Percentiles rank a stretch among this genome's conserved stretches.
These are phyloP conservation scores for Urocolius indicus DNA, from an alignment of 2,113 vertebrate species.

Conservation along the genomic window DNA sequence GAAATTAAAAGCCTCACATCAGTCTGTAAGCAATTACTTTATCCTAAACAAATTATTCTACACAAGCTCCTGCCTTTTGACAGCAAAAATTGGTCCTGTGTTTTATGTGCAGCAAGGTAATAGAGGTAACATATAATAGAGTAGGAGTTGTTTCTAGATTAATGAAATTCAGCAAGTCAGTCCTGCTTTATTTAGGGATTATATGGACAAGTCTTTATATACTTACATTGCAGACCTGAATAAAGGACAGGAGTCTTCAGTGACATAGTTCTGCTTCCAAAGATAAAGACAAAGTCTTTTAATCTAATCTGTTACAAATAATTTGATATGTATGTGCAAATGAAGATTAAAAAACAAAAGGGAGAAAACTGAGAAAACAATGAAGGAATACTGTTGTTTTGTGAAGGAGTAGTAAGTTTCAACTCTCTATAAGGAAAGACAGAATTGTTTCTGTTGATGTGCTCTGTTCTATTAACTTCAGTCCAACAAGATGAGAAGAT, in stretches of 20 bases:
- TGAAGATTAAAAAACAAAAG: not conserved
- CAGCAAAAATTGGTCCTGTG: not conserved
- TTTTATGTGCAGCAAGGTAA: not conserved
- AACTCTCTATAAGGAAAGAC: not conserved
- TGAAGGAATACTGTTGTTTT: not conserved
- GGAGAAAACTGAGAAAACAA: not conserved
- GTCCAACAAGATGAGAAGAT: not conserved
- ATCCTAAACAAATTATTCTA: not conserved
- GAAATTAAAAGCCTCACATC: not conserved
- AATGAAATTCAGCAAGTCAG: not conserved
- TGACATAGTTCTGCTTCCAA: not conserved
- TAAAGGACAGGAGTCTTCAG: not conserved
- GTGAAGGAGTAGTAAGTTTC: not conserved
- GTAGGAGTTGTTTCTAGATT: not conserved
- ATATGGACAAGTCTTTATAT: not conserved
- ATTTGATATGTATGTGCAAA: not conserved
- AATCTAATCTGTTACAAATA: not conserved
- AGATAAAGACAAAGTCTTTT: not conserved
- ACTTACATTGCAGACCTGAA: not conserved
- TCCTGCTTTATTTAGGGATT: not conserved
- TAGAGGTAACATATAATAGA: not conserved
- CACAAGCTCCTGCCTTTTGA: too few relatives aligned
- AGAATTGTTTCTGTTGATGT: not conserved
- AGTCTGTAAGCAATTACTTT: not conserved
- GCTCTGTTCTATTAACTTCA: not conserved